A percentile compares a stretch with the other conserved stretches of the same genome.
Evolutionary conservation across 1,140 invertebrate species (phyloP).

Genomic region (Drosophila parabipectinata): DNA sequence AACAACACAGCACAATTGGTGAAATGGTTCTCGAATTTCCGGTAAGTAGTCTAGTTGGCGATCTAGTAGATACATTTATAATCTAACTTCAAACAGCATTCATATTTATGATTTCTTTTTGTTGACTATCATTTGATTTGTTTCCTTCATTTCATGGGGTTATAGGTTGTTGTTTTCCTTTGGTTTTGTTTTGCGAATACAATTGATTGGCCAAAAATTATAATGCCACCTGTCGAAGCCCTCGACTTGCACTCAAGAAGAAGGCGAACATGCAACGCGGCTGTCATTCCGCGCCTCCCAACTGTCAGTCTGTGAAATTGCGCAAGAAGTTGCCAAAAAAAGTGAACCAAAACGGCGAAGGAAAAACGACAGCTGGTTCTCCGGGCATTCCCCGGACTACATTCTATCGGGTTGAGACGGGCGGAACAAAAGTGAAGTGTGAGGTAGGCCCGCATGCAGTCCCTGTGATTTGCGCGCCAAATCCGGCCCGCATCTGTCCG

Average conservation of each 20-base stretch:
- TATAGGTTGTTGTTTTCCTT: constrained; percentile 23
- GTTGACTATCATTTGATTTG: constrained; percentile 1
- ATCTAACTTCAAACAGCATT: constrained; percentile 61
- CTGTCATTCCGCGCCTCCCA: constrained; percentile 51
- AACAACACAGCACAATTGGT: constrained; percentile 99
- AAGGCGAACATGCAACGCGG: constrained; percentile 58
- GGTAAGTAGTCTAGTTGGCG: constrained; percentile 88
- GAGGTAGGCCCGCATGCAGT: constrained; percentile 37
- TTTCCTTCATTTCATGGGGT: background rate
- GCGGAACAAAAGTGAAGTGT: constrained; percentile 24
- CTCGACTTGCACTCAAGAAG: constrained; percentile 73
- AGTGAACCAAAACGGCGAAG: constrained; percentile 18
- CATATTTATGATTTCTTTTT: constrained; percentile 69
- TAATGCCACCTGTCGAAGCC: constrained; percentile 67
- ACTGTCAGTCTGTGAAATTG: constrained; percentile 60
- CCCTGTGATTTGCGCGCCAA: constrained; percentile 65
- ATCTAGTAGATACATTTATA: constrained; percentile 7
- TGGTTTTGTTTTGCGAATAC: background rate
- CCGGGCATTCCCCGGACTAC: constrained; percentile 21
- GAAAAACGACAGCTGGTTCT: constrained; percentile 48
- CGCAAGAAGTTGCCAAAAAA: constrained; percentile 67
- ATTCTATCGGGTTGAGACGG: background rate
- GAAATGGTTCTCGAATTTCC: constrained; percentile 99
- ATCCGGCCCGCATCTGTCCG: constrained; percentile 61
- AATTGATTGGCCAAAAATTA: constrained; percentile 43